These are phyloP conservation scores for Falcunculus frontatus DNA, from an alignment of 2,113 vertebrate genomes.

Conservation along the genomic window DNA sequence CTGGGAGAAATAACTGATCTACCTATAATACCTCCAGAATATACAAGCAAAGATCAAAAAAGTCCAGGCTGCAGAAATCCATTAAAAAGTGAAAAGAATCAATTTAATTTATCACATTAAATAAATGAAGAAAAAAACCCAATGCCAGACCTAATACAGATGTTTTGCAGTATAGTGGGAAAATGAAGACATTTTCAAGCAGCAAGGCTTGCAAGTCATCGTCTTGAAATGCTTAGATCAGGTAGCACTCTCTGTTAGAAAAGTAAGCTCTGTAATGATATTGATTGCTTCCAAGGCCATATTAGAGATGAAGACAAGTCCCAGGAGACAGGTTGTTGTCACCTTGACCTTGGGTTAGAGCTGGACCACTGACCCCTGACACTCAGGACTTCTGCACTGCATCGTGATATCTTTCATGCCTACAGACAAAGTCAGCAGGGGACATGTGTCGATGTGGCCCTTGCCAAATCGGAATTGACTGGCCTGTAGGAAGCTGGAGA, in stretches of 20 bases:
- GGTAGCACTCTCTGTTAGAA: slow-evolving; percentile 59
- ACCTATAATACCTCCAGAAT: not conserved
- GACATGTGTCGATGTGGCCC: slow-evolving; percentile 69
- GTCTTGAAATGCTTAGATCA: slow-evolving; percentile 70
- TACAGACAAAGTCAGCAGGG: slow-evolving; percentile 71
- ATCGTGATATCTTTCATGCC: slow-evolving; percentile 67
- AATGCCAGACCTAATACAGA: slow-evolving; percentile 10
- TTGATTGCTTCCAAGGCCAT: slow-evolving; percentile 86
- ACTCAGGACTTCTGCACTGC: slow-evolving; percentile 57
- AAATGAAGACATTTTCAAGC: slow-evolving; percentile 68
- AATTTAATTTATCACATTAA: slow-evolving; percentile 29
- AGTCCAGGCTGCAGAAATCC: not conserved
- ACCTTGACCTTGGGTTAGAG: slow-evolving; percentile 91
- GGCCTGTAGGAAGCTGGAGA: slow-evolving; percentile 74
- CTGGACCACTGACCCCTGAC: slow-evolving; percentile 77
- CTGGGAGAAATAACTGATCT: not conserved
- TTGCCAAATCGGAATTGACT: slow-evolving; percentile 90
- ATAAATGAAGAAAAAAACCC: not conserved
- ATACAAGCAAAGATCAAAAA: not conserved
- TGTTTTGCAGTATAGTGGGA: not conserved
- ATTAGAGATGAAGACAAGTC: slow-evolving; percentile 82
- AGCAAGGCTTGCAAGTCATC: not conserved
- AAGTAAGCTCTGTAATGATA: slow-evolving; percentile 81
- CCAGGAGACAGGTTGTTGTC: slow-evolving; percentile 76
- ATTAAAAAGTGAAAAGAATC: slow-evolving; percentile 18